phyloP scores from a whole-genome alignment of 2,888 invertebrate genomes.

The Trachelus troglodyta region DNA sequence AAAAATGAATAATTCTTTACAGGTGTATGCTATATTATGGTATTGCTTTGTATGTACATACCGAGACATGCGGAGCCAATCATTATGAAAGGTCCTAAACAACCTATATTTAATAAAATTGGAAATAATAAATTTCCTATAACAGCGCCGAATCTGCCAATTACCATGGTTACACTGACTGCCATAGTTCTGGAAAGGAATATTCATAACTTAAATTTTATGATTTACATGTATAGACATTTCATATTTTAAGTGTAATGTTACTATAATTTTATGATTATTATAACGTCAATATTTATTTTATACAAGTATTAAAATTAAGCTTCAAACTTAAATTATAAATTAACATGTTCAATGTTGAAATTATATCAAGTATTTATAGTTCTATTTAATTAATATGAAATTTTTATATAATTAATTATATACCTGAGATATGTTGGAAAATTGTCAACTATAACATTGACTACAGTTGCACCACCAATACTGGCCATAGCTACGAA shows the following conservation, averaged over 20 bases:
- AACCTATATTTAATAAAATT: slow-evolving; percentile 74
- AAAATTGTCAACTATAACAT: slow-evolving; percentile 65
- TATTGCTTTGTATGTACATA: slow-evolving; percentile 55
- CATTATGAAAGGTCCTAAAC: slow-evolving; percentile 78
- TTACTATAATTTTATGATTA: not conserved
- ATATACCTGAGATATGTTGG: slow-evolving; percentile 57
- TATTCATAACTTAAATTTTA: not conserved
- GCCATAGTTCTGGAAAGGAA: slow-evolving; percentile 75
- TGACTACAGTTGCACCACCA: slow-evolving; percentile 68
- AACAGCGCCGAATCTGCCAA: slow-evolving; percentile 77
- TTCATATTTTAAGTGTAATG: not conserved
- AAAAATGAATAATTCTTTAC: no score
- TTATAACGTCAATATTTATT: not conserved
- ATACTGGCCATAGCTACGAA: slow-evolving; percentile 65
- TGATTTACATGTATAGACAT: not conserved
- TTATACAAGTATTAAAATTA: no score
- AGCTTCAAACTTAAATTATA: not conserved
- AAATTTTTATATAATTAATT: slow-evolving; percentile 1
- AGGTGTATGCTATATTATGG: no score
- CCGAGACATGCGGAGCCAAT: slow-evolving; percentile 73
- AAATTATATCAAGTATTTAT: not conserved
- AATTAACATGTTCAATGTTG: not conserved
- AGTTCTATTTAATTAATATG: not conserved
- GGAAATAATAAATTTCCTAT: slow-evolving; percentile 80
- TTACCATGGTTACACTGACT: slow-evolving; percentile 78